Base-by-base conservation (phyloP, 2,113 vertebrate species). In the Beaufortia kweichowensis region DNA sequence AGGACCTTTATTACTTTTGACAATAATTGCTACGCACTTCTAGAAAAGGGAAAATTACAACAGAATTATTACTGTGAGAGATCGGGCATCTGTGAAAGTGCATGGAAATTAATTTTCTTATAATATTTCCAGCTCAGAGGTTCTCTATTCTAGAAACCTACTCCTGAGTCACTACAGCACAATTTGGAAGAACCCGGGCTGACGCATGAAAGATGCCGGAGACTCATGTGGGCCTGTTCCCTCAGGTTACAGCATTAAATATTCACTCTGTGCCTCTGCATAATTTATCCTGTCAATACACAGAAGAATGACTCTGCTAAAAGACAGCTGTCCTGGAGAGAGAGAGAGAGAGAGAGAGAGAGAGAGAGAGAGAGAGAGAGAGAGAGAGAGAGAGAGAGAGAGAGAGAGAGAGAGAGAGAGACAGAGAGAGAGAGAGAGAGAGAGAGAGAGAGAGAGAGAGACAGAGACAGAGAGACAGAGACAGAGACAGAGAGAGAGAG, bases 171-270 rank as follows among this genome's bases (percentile, higher is more conserved):
- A 72, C 19, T 48, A 9, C 2, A 31, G 5, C 19, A 31, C 43
- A 41, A 10, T 61, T 24, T 6, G 8, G 8, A 39, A 71, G 66
- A n/a, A 29, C 10, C 35, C 43, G 43, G 19, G 24, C 57, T 60
- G n/a, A 43, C 2, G 59, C 29, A 62, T 46, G 65, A 35, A 15
- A 56, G 60, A 48, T 21, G 60, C 29, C 63, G 80, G 81, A 79
- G 75, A 70, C 76, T 78, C 79, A 81, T 19, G 79, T 23, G 83
- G 86, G 81, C 79, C 82, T 65, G 48, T 24, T 78, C 82, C 85
- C 87, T 91, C 86, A 66, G 80, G 86, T 91, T 92, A 88, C 90
- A 75, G 10, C 76, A 85, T 91, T 79, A 92, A 92, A 89, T 86
- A 91, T 92, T 91, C 76, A 92, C 78, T 24, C 61, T 17, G 50